phyloP scores from a whole-genome alignment of 1,140 invertebrate species.

The Bacillus rossius region DNA sequence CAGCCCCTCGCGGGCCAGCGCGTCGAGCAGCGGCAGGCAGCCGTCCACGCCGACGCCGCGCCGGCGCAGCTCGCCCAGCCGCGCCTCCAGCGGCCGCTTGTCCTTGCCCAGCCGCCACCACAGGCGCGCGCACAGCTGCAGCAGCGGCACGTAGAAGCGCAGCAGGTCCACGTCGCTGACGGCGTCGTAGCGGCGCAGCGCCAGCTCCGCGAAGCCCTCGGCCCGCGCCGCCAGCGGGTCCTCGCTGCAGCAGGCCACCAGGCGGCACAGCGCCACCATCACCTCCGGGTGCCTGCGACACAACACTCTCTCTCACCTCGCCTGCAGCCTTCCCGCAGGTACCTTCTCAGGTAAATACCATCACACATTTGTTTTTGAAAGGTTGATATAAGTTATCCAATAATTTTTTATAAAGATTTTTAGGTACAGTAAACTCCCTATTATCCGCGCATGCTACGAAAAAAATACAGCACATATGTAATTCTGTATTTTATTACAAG shows the following conservation, averaged over 20 bases:
- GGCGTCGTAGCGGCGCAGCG: constrained; percentile 56
- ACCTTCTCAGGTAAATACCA: too few species aligned
- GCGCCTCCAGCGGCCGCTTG: constrained; percentile 51
- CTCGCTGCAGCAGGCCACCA: constrained; percentile 55
- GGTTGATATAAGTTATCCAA: too few species aligned
- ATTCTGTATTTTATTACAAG: too few species aligned
- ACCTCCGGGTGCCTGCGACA: constrained; percentile 59
- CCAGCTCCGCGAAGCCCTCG: constrained; percentile 62
- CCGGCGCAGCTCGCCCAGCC: constrained; percentile 50
- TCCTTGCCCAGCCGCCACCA: constrained; percentile 60
- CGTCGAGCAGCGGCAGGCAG: constrained; percentile 48
- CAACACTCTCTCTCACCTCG: too few species aligned
- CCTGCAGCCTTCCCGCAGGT: too few species aligned
- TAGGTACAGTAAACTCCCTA: too few species aligned
- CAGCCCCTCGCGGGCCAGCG: not conserved
- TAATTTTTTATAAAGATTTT: too few species aligned
- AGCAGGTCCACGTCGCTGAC: constrained; percentile 59
- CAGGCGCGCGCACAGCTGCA: constrained; percentile 59
- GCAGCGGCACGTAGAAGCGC: constrained; percentile 59
- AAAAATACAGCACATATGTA: too few species aligned
- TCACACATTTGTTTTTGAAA: too few species aligned
- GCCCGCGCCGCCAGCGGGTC: constrained; percentile 48
- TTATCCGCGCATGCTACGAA: too few species aligned
- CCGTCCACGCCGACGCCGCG: constrained; percentile 55
- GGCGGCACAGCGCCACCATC: constrained; percentile 60